These are phyloP conservation scores for Cephalopachus bancanus DNA, from an alignment of 2,797 vertebrate species.

Conservation along the genomic window DNA sequence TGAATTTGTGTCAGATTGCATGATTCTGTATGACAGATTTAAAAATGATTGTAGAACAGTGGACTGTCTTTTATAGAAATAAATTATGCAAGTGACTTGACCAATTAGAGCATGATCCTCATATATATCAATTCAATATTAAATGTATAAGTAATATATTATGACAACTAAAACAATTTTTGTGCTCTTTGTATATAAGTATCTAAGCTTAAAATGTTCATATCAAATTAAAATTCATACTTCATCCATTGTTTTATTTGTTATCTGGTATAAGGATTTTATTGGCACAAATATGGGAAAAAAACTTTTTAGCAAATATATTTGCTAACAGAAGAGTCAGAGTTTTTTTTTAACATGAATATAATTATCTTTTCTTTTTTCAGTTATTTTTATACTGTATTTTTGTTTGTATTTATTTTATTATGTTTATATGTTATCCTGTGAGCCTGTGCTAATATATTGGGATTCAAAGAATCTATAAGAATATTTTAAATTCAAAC, in stretches of 20 bases:
- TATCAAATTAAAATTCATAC: neutral
- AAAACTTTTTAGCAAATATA: neutral
- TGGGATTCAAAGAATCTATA: neutral
- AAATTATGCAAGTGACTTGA: slow-evolving; percentile 11
- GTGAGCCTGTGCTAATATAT: neutral
- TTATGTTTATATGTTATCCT: neutral
- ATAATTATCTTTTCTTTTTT: neutral
- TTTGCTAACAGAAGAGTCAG: slow-evolving; percentile 4
- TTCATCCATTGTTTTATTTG: slow-evolving; percentile 17
- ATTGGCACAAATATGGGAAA: neutral
- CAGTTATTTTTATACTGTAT: neutral
- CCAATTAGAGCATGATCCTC: neutral
- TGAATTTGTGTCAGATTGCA: slow-evolving; percentile 3
- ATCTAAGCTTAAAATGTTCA: neutral
- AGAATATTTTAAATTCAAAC: slow-evolving; percentile 3
- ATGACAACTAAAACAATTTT: slow-evolving; percentile 34
- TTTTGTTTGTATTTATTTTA: neutral
- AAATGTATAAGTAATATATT: neutral
- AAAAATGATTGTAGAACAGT: neutral
- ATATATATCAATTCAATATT: slow-evolving; percentile 18
- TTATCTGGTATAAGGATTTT: slow-evolving; percentile 1
- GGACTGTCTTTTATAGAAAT: neutral
- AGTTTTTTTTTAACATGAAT: neutral
- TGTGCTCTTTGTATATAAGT: neutral
- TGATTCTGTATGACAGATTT: slow-evolving; percentile 23